Conservation (phyloP, 2,113 vertebrate species). For the Oxygymnocypris stewartii region DNA sequence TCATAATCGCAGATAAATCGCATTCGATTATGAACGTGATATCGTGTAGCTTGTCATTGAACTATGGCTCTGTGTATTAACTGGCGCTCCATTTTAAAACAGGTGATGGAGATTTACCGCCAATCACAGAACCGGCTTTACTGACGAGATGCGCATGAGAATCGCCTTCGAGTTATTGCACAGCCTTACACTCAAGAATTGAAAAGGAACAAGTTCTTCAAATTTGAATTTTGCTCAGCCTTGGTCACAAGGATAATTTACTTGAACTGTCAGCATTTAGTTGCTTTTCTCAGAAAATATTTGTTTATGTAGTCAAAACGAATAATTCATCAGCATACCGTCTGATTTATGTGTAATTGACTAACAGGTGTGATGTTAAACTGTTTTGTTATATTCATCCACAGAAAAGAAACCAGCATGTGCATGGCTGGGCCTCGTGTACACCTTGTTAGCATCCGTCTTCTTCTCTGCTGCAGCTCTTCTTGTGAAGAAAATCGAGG, state of each 20-base stretch:
- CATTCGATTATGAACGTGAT: too few relatives aligned
- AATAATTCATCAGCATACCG: not conserved
- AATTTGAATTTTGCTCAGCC: not conserved
- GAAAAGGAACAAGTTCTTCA: too few relatives aligned
- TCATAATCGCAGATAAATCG: too few relatives aligned
- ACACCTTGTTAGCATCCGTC: slow-evolving; percentile 85
- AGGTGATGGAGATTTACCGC: too few relatives aligned
- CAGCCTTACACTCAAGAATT: not conserved
- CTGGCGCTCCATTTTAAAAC: too few relatives aligned
- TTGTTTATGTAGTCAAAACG: not conserved
- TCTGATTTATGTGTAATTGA: not conserved
- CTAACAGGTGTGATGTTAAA: not conserved
- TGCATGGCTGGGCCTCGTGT: slow-evolving; percentile 88
- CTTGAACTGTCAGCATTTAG: not conserved
- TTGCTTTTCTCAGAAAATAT: not conserved
- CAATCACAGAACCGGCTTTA: too few relatives aligned
- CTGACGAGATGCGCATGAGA: too few relatives aligned
- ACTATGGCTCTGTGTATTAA: too few relatives aligned
- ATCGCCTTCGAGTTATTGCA: too few relatives aligned
- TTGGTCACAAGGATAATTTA: not conserved
- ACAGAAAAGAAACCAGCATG: slow-evolving; percentile 81
- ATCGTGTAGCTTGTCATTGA: too few relatives aligned
- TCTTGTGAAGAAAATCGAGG: slow-evolving; percentile 91
- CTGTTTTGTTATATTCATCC: slow-evolving; percentile 62
- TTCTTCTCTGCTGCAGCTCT: slow-evolving; percentile 88